Percentiles rank a stretch among this genome's conserved stretches.
phyloP scores from a whole-genome alignment of 2,797 vertebrate genomes.

The Schizothorax lantsangensis region DNA sequence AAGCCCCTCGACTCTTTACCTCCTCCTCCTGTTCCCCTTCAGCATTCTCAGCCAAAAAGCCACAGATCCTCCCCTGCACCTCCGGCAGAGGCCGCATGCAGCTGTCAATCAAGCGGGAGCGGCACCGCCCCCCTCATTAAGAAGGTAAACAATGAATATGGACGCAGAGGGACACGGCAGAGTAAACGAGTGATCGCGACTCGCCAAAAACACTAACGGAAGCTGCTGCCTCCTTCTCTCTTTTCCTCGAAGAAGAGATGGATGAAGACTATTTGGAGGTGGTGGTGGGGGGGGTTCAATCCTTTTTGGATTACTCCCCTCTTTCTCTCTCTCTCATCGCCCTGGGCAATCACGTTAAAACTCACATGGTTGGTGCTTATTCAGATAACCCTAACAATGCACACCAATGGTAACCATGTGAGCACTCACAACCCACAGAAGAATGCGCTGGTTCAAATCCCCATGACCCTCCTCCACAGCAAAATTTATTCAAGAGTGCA shows the following conservation, averaged over 20 bases:
- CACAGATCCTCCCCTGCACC: slow-evolving; percentile 75
- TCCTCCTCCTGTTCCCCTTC: slow-evolving; percentile 51
- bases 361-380: slow-evolving; percentile 93
- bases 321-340: slow-evolving; percentile 73
- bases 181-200: slow-evolving; percentile 80
- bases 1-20: slow-evolving; percentile 54
- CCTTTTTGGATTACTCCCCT: slow-evolving; percentile 77
- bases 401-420: slow-evolving; percentile 96
- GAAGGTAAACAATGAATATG: slow-evolving; percentile 98
- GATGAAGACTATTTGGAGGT: slow-evolving; percentile 59
- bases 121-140: slow-evolving; percentile 98
- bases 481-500: slow-evolving; percentile 93
- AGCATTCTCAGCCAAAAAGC: slow-evolving; percentile 77
- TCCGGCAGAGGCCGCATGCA: slow-evolving; percentile 74
- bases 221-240: slow-evolving; percentile 45
- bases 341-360: slow-evolving; percentile 86
- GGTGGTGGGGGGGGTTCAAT: slow-evolving; percentile 70
- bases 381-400: slow-evolving; percentile 95
- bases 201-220: slow-evolving; percentile 66
- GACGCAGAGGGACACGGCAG: slow-evolving; percentile 91
- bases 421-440: slow-evolving; percentile 94
- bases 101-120: slow-evolving; percentile 89
- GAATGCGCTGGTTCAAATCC: slow-evolving; percentile 98
- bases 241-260: slow-evolving; percentile 39
- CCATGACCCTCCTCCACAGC: slow-evolving; percentile 83